Base-by-base conservation (phyloP, 2,888 invertebrate genomes). In the Pecten maximus region DNA sequence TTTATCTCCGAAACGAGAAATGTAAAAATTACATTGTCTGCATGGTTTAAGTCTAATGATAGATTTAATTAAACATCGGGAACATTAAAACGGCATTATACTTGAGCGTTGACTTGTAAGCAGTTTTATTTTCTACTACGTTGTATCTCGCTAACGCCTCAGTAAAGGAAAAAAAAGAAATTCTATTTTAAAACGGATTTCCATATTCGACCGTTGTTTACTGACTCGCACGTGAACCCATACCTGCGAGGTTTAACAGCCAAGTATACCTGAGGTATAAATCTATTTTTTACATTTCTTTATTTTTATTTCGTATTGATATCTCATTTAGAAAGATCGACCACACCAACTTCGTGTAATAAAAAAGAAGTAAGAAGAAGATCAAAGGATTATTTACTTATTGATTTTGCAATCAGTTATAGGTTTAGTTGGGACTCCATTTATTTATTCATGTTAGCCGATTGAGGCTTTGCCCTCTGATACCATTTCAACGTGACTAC, bases 361-460 rank as follows among this genome's bases (percentile, higher is more conserved):
- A 74, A 74, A 74, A 54, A 28, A 74, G 35, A 28, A 12, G 74
- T 28, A 74, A 35, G 10, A 74, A 35, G 74, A 74, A 74, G 74
- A 74, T 74, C 28, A 74, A 74, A 74, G 74, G 35, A 74, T 74
- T 28, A 74, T 74, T 35, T 35, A 74, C 10, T 2, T 35, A 74
- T 74, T 15, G 74, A 74, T 74, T 74, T 74, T 74, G 23, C 35
- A 74, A 74, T 74, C 74, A 74, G 35, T 74, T 74, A 74, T 35
- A 35, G 74, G 74, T 74, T 74, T 74, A 35, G 35, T 74, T 10
- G 35, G 54, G 50, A 28, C 15, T 6, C 74, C 74, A 74, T 35
- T 60, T 74, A 74, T 74, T 74, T 74, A 74, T 74, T 74, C 74
- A 74, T 74, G 74, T 16, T 74, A 28, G 74, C 10, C 74, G 74